Evolutionary conservation across 2,113 vertebrate species (phyloP).

Genomic region (Egretta garzetta): DNA sequence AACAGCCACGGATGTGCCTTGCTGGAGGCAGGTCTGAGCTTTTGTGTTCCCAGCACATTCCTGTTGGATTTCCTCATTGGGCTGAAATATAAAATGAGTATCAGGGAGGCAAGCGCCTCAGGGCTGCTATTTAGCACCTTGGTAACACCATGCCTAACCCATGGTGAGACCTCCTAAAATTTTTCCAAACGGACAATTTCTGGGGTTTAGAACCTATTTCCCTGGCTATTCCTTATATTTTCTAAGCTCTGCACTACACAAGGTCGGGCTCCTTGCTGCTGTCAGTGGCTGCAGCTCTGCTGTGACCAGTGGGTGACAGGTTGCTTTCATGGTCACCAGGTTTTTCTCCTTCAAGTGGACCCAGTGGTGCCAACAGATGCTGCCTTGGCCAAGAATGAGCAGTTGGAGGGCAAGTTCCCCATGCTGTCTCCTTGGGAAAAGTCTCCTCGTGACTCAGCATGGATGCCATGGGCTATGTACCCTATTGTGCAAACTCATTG

Average conservation of each 20-base stretch:
- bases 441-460: background rate
- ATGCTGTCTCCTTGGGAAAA: background rate
- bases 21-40: fast-evolving
- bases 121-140: background rate
- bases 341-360: background rate
- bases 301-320: background rate
- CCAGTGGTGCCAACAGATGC: background rate
- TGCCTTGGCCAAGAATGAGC: background rate
- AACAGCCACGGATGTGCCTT: background rate
- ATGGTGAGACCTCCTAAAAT: background rate
- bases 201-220: background rate
- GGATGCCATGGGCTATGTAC: background rate
- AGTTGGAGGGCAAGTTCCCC: background rate
- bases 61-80: background rate
- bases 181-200: background rate
- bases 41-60: background rate
- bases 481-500: background rate
- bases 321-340: fast-evolving
- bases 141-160: too few relatives aligned
- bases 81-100: background rate
- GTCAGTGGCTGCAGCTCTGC: background rate
- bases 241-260: background rate
- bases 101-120: background rate
- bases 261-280: background rate
- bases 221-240: background rate